These are phyloP conservation scores for Mormyrus proboscirostris DNA, from an alignment of 2,797 vertebrate species.

Conservation along the genomic window DNA sequence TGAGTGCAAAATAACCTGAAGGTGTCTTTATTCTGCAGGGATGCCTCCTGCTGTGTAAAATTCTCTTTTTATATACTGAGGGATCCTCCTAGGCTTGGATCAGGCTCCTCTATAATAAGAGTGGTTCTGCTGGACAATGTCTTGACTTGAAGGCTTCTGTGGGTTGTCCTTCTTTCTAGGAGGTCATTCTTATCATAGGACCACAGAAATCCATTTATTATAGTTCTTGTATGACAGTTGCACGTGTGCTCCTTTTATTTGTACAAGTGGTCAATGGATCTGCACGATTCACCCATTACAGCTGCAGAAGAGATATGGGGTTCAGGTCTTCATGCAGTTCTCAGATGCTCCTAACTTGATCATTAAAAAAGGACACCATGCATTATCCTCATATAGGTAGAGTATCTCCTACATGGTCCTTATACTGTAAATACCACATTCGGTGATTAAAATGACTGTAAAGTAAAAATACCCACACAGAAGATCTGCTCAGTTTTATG, in stretches of 20 bases:
- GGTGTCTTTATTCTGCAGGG: neutral
- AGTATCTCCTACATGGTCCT: neutral
- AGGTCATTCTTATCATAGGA: neutral
- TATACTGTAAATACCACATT: neutral
- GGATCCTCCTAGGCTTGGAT: neutral
- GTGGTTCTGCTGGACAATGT: neutral
- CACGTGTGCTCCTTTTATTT: neutral
- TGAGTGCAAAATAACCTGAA: neutral
- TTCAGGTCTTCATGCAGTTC: neutral
- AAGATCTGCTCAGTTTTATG: neutral
- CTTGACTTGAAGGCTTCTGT: neutral
- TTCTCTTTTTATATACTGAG: neutral
- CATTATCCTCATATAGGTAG: neutral
- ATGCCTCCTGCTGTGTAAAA: neutral
- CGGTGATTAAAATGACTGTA: neutral
- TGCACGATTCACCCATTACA: neutral
- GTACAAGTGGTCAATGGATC: neutral
- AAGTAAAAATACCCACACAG: neutral
- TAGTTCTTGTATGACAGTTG: neutral
- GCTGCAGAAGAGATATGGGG: neutral
- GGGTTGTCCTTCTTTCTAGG: neutral
- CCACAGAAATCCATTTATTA: neutral
- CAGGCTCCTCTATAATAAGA: neutral
- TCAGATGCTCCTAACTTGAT: neutral
- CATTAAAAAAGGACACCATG: neutral